Evolutionary conservation across 2,797 vertebrate genomes (phyloP).

Genomic region (Mormyrus hasselquistii): DNA sequence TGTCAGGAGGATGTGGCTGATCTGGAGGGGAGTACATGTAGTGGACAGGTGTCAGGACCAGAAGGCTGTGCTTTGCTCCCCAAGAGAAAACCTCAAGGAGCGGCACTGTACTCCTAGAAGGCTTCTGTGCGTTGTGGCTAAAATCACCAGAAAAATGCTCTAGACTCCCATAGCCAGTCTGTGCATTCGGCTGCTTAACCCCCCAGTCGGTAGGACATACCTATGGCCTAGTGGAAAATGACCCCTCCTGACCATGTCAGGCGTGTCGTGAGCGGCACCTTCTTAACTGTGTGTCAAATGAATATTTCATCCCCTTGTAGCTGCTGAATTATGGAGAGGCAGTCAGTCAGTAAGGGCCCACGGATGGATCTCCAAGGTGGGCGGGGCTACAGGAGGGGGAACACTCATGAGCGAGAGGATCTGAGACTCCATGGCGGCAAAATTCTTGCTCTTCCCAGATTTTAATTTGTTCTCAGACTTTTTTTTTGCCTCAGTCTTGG

Average conservation of each 20-base stretch:
- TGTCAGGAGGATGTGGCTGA: not conserved
- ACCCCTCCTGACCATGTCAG: conserved; percentile 20
- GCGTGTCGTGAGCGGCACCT: conserved; percentile 46
- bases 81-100: not conserved
- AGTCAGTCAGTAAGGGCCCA: conserved; percentile 32
- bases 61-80: not conserved
- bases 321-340: conserved; percentile 46
- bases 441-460: not conserved
- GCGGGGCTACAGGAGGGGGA: not conserved
- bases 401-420: not conserved
- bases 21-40: not conserved
- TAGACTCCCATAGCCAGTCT: not conserved
- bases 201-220: not conserved
- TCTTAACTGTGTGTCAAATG: conserved; percentile 44
- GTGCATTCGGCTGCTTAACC: not conserved
- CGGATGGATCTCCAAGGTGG: not conserved
- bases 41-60: not conserved
- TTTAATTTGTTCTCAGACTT: not conserved
- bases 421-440: not conserved
- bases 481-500: not conserved
- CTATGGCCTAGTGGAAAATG: not conserved
- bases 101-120: not conserved
- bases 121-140: not conserved
- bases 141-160: not conserved
- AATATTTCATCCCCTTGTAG: conserved; percentile 46